Conservation (phyloP, 1,140 invertebrate genomes). For the Ridgeia piscesae region DNA sequence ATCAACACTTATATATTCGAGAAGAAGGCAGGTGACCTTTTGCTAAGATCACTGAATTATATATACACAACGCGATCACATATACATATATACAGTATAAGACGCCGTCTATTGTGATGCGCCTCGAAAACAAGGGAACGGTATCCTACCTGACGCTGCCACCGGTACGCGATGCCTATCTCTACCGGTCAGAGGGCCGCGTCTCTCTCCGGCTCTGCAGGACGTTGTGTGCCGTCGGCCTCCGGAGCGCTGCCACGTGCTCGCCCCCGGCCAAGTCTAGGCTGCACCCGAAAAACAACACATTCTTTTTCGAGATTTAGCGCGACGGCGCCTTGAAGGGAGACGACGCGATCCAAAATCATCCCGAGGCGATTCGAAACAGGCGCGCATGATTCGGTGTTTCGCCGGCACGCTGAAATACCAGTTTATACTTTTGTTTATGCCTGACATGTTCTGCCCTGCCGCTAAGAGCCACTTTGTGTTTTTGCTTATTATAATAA, state of each 20-base stretch:
- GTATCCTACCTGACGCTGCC: background rate
- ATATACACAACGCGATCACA: background rate
- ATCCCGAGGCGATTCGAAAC: background rate
- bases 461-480: too few species aligned
- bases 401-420: too few species aligned
- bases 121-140: background rate
- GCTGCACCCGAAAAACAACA: background rate
- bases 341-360: background rate
- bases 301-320: slow-evolving; percentile 6
- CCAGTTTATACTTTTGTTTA: background rate
- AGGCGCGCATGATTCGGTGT: background rate
- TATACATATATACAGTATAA: too few species aligned
- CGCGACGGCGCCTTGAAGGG: background rate
- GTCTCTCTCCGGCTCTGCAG: background rate
- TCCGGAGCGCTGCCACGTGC: background rate
- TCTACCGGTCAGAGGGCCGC: background rate
- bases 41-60: background rate
- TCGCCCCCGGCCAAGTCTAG: background rate
- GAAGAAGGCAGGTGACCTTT: background rate
- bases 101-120: background rate
- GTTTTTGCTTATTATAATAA: too few species aligned
- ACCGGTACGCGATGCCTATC: background rate
- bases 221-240: background rate
- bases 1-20: background rate
- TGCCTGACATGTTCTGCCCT: background rate